Conservation (phyloP, 2,888 invertebrate species). For the Clostera curtula region DNA sequence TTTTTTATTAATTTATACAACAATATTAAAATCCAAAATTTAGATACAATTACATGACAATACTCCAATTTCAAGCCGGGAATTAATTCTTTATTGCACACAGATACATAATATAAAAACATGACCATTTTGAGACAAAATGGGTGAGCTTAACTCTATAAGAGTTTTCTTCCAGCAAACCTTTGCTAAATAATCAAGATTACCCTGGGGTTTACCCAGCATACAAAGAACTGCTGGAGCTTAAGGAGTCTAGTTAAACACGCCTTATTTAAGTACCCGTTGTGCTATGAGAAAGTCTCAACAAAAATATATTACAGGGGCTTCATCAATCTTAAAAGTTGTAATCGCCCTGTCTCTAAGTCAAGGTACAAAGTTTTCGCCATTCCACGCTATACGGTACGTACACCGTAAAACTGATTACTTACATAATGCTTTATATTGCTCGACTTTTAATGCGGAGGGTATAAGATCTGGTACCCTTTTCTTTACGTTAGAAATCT, state of each 20-base stretch:
- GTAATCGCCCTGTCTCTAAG: slow-evolving; percentile 43
- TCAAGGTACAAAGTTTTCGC: slow-evolving; percentile 31
- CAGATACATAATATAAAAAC: no score
- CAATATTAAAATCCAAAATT: no score
- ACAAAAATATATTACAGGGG: slow-evolving; percentile 38
- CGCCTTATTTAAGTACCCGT: slow-evolving; percentile 32
- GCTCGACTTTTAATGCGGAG: slow-evolving; percentile 29
- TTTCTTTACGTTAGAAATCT: no score
- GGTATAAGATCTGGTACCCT: slow-evolving; percentile 15
- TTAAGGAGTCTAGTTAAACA: slow-evolving; percentile 29
- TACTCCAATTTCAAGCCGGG: no score
- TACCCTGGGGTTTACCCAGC: no score
- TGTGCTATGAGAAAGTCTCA: slow-evolving; percentile 22
- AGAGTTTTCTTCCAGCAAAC: no score
- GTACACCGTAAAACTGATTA: slow-evolving; percentile 22
- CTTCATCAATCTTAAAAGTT: slow-evolving; percentile 62
- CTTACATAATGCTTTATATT: slow-evolving; percentile 17
- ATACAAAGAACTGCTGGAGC: slow-evolving; percentile 20
- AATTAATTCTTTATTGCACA: no score
- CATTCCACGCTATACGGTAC: slow-evolving; percentile 5
- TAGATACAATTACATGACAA: no score
- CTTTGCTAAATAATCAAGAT: slow-evolving; percentile 6
- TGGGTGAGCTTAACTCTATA: no score
- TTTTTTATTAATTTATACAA: no score
- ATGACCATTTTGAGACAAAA: no score